Conservation (phyloP, 1,140 invertebrate genomes). For the Heterodera schachtii region DNA sequence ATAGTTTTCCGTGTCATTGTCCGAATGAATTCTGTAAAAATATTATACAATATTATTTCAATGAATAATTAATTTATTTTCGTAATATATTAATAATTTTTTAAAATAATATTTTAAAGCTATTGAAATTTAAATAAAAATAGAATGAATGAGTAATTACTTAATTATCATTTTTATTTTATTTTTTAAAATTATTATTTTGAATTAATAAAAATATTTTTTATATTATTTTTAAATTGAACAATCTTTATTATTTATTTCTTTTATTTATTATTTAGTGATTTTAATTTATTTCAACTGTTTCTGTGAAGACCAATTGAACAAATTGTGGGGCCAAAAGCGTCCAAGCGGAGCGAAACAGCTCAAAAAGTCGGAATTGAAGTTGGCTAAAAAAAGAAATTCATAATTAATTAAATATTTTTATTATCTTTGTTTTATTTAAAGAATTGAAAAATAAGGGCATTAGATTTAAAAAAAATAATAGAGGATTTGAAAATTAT, state of each 20-base stretch:
- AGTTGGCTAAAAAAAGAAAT: neutral
- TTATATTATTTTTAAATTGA: neutral
- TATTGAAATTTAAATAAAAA: too few relatives aligned
- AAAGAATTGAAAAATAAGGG: too few relatives aligned
- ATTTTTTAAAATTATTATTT: neutral
- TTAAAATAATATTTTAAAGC: too few relatives aligned
- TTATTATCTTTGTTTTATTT: neutral
- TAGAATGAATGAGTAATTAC: too few relatives aligned
- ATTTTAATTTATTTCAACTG: neutral
- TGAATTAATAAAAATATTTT: neutral
- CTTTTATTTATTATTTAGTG: neutral
- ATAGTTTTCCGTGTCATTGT: slow-evolving; percentile 27
- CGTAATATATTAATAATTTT: neutral
- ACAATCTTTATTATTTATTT: too few relatives aligned
- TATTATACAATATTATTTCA: neutral
- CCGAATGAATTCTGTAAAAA: neutral
- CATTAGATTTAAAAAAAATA: too few relatives aligned
- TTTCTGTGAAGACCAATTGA: slow-evolving; percentile 6
- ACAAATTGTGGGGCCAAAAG: neutral
- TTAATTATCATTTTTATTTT: too few relatives aligned
- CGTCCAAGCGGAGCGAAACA: slow-evolving; percentile 4
- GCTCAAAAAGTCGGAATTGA: slow-evolving; percentile 8
- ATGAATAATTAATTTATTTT: neutral
- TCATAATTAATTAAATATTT: neutral
- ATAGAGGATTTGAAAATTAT: too few relatives aligned